These are phyloP conservation scores for Struthio camelus DNA, from an alignment of 2,113 vertebrate species.

Conservation along the genomic window DNA sequence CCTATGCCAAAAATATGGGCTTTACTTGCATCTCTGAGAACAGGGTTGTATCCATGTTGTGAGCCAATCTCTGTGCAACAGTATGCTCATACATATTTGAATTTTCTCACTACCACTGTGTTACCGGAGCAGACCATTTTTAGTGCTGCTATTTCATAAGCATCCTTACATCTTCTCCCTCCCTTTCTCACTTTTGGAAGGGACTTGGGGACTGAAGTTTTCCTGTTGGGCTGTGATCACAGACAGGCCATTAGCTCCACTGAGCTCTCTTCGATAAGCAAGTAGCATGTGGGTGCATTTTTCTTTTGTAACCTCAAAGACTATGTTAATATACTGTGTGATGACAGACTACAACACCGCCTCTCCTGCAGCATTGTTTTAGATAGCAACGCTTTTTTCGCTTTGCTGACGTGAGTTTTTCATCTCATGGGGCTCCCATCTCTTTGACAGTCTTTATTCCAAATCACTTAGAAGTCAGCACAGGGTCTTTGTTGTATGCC, in stretches of 20 bases:
- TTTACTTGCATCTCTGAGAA: not conserved
- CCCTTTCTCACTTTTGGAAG: not conserved
- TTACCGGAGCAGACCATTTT: not conserved
- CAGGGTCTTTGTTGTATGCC: not conserved
- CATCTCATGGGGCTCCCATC: not conserved
- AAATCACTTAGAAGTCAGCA: slow-evolving; percentile 31
- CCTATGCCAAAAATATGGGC: not conserved
- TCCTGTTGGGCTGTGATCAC: not conserved
- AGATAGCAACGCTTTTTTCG: not conserved
- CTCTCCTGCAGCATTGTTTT: not conserved
- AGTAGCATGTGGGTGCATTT: not conserved
- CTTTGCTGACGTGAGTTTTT: not conserved
- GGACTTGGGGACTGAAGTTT: rapidly evolving
- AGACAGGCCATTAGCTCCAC: not conserved
- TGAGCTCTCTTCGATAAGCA: not conserved
- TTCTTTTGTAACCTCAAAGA: not conserved
- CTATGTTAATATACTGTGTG: not conserved
- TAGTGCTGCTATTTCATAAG: not conserved
- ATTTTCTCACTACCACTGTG: not conserved
- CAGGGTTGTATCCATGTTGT: not conserved
- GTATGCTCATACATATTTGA: not conserved
- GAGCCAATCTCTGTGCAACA: not conserved
- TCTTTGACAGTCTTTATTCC: not conserved
- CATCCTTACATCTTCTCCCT: not conserved
- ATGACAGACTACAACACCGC: not conserved